Conservation (phyloP, 2,797 vertebrate species). For the Danio tinwini region DNA sequence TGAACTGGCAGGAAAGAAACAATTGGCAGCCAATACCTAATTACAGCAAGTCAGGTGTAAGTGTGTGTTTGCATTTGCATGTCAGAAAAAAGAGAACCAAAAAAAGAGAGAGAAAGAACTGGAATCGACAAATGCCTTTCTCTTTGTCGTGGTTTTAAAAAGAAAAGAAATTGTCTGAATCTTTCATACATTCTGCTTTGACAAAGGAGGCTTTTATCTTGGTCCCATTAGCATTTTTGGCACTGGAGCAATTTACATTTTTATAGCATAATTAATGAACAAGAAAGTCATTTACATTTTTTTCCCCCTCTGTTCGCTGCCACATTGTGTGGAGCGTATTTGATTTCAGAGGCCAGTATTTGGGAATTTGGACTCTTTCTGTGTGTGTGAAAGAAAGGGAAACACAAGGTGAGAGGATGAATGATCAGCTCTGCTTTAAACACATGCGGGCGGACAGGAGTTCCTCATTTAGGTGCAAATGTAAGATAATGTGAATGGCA, state of each 20-base stretch:
- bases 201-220: conserved; percentile 80
- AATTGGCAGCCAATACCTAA: conserved; percentile 62
- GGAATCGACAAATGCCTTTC: conserved; percentile 56
- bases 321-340: conserved; percentile 67
- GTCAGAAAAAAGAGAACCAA: no score
- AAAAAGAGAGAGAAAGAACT: conserved; percentile 57
- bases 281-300: conserved; percentile 79
- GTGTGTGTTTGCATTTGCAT: conserved; percentile 22
- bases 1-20: conserved; percentile 49
- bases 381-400: conserved; percentile 52
- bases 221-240: conserved; percentile 82
- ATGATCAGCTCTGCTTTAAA: conserved; percentile 52
- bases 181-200: conserved; percentile 77
- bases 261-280: conserved; percentile 86
- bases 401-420: conserved; percentile 52
- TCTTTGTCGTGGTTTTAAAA: conserved; percentile 43
- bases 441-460: conserved; percentile 47
- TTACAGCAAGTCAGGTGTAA: conserved; percentile 57
- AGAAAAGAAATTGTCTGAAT: conserved; percentile 74
- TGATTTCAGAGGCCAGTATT: conserved; percentile 60
- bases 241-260: conserved; percentile 83
- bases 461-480: conserved; percentile 77
- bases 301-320: conserved; percentile 60
- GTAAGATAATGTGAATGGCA: conserved; percentile 64
- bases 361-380: conserved; percentile 57